Conservation (phyloP, 1,140 invertebrate species). For the Vollenhovia emeryi region DNA sequence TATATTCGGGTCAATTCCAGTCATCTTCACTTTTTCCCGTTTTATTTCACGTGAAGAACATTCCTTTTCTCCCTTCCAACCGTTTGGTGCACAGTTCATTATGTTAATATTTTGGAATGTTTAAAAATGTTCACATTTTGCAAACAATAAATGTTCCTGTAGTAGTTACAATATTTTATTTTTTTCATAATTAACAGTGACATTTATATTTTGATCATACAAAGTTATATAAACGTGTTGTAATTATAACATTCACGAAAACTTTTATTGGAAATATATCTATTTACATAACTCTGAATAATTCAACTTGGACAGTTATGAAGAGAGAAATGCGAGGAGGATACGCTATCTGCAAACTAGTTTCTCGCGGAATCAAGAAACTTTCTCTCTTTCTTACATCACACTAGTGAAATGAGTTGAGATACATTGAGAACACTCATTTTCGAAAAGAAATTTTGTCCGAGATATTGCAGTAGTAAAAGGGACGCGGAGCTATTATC, state of each 20-base stretch:
- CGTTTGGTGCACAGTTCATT: not conserved
- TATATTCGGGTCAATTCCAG: conserved; percentile 11
- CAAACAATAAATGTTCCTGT: not conserved
- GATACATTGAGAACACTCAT: conserved; percentile 5
- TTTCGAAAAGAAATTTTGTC: not conserved
- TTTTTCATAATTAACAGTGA: not conserved
- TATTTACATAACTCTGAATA: not conserved
- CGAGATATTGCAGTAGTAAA: not conserved
- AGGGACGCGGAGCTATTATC: not conserved
- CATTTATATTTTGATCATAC: not conserved
- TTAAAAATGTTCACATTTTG: not conserved
- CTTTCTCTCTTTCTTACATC: conserved; percentile 56
- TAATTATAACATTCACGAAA: not conserved
- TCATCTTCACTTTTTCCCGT: not conserved
- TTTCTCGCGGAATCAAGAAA: conserved; percentile 13
- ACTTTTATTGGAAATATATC: not conserved
- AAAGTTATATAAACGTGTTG: not conserved
- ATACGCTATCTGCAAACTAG: conserved; percentile 14
- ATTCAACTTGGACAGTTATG: conserved; percentile 7
- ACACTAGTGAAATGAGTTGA: conserved; percentile 37
- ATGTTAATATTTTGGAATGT: not conserved
- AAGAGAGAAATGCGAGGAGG: not conserved
- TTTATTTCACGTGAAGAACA: not conserved
- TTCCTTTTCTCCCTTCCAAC: conserved; percentile 17
- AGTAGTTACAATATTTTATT: not conserved